These are phyloP conservation scores for Ciconia maguari DNA, from an alignment of 2,113 vertebrate species.

Conservation along the genomic window DNA sequence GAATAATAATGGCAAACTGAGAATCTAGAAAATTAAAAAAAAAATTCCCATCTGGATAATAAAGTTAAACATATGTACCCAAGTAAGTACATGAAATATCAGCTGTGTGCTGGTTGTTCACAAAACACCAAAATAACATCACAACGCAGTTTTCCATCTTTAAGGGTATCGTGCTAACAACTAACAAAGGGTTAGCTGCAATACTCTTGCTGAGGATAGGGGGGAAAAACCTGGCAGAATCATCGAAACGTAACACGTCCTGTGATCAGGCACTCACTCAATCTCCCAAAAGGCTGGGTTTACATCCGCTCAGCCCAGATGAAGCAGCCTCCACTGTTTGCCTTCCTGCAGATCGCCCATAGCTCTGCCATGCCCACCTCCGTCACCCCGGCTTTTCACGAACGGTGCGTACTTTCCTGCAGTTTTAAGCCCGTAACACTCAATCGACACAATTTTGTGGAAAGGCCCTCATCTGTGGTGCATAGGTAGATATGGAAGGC, in stretches of 20 bases:
- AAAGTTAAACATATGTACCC: not conserved
- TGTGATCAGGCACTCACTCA: not conserved
- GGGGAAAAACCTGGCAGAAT: not conserved
- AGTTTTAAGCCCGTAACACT: not conserved
- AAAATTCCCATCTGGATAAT: not conserved
- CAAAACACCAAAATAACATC: not conserved
- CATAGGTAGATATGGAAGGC: not conserved
- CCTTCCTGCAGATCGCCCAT: not conserved
- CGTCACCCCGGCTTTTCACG: fast-evolving
- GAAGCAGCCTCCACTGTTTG: fast-evolving
- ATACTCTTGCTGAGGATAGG: not conserved
- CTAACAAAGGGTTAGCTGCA: not conserved
- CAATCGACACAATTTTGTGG: not conserved
- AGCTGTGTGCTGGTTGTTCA: not conserved
- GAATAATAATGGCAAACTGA: not conserved
- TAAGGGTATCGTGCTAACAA: not conserved
- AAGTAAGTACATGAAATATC: not conserved
- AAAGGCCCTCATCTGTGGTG: not conserved
- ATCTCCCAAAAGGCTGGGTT: not conserved
- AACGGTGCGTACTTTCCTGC: fast-evolving
- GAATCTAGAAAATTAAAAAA: not conserved
- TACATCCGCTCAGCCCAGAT: not conserved
- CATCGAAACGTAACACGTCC: fast-evolving
- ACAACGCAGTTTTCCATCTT: not conserved
- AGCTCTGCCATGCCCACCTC: not conserved